A percentile compares a stretch with the other conserved stretches of the same genome.
Evolutionary conservation across 1,140 invertebrate genomes (phyloP).

Genomic region (Caenorhabditis inopinata): DNA sequence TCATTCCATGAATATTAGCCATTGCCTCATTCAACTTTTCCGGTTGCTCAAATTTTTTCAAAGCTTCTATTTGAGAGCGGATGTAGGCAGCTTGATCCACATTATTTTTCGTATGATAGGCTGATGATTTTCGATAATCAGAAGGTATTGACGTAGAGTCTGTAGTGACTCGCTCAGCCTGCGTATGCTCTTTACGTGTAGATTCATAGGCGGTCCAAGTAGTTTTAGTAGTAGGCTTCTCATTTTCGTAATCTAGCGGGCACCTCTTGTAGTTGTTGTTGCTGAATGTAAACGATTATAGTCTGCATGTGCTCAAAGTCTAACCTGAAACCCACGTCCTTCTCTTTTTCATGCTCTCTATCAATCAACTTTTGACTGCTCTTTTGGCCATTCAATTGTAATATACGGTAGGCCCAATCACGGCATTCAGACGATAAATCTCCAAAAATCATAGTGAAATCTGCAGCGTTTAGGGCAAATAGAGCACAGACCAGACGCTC

Average conservation of each 20-base stretch:
- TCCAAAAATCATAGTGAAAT: slow-evolving; percentile 14
- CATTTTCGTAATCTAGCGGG: background rate
- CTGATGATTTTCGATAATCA: background rate
- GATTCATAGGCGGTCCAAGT: background rate
- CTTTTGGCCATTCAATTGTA: background rate
- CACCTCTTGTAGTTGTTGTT: slow-evolving; percentile 22
- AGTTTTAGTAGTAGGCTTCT: background rate
- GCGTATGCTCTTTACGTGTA: background rate
- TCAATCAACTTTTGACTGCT: background rate
- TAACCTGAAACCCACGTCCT: background rate
- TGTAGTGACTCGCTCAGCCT: background rate
- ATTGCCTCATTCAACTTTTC: background rate
- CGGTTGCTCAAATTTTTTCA: background rate
- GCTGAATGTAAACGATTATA: background rate
- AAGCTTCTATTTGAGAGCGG: background rate
- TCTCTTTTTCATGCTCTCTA: background rate
- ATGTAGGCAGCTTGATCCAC: background rate
- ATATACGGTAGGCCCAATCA: background rate
- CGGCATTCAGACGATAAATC: background rate
- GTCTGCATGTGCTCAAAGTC: no score
- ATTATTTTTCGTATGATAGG: background rate
- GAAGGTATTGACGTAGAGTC: no score
- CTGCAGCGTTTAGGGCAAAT: background rate
- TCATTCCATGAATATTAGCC: slow-evolving; percentile 18
- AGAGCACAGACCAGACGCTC: background rate